Percentiles rank a stretch among this genome's conserved stretches.
phyloP scores from a whole-genome alignment of 2,113 vertebrate genomes.

The Psittacula cyanocephala region DNA sequence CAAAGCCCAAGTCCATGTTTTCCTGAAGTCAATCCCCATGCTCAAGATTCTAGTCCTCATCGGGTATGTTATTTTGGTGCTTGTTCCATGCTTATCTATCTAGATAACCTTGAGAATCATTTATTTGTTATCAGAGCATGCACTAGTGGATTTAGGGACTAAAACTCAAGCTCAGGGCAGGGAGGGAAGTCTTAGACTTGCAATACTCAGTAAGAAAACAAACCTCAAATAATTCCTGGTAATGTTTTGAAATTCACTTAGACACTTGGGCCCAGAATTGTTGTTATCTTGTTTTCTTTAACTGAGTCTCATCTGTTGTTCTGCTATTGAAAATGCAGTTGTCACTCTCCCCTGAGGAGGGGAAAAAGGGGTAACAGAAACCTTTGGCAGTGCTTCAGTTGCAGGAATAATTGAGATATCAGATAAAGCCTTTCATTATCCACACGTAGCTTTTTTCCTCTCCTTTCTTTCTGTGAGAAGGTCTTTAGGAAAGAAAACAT shows the following conservation, averaged over 20 bases:
- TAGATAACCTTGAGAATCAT: background rate
- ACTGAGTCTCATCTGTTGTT: conserved; percentile 35
- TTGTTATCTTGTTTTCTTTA: conserved; percentile 56
- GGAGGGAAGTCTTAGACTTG: background rate
- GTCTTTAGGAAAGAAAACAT: conserved; percentile 36
- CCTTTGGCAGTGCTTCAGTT: conserved; percentile 53
- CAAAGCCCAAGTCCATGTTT: background rate
- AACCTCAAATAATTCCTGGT: conserved; percentile 13
- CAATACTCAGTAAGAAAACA: conserved; percentile 17
- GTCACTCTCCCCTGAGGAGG: conserved; percentile 53
- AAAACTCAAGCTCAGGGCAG: background rate
- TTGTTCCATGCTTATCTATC: background rate
- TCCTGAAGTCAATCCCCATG: fast-evolving
- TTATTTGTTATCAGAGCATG: background rate
- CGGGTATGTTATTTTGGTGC: background rate
- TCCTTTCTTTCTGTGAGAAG: background rate
- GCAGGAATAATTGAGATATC: conserved; percentile 46
- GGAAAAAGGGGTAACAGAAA: conserved; percentile 34
- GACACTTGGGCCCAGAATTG: conserved; percentile 28
- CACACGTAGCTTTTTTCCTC: background rate
- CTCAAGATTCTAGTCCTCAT: background rate
- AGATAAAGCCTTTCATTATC: conserved; percentile 49
- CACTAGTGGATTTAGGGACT: background rate
- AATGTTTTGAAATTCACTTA: conserved; percentile 38
- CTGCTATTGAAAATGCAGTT: conserved; percentile 54